phyloP scores from a whole-genome alignment of 2,888 invertebrate species.

The Clitarchus hookeri region DNA sequence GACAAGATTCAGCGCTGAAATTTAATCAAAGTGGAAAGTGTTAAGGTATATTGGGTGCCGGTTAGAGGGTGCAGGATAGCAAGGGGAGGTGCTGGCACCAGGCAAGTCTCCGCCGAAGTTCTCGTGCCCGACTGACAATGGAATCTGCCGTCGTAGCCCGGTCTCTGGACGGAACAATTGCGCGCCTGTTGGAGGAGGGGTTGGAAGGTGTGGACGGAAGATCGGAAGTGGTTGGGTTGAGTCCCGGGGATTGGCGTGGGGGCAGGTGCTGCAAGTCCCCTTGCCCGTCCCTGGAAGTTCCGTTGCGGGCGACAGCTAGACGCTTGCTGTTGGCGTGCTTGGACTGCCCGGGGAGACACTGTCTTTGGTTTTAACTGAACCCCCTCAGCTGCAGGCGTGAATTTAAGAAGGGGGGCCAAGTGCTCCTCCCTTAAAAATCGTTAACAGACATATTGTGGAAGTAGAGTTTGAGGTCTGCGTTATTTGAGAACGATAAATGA shows the following conservation, averaged over 20 bases:
- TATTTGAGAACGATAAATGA: too few relatives aligned
- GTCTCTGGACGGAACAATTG: slow-evolving; percentile 6
- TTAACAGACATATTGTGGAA: too few relatives aligned
- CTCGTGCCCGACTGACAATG: slow-evolving; percentile 1
- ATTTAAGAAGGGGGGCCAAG: too few relatives aligned
- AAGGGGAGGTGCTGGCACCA: not conserved
- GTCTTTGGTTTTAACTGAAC: too few relatives aligned
- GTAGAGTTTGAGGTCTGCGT: too few relatives aligned
- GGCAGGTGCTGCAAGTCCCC: not conserved
- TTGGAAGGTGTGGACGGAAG: too few relatives aligned
- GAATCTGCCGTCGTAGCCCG: not conserved
- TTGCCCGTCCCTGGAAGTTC: not conserved
- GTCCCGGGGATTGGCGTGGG: not conserved
- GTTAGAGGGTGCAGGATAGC: not conserved
- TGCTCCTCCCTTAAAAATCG: too few relatives aligned
- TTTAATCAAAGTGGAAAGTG: slow-evolving; percentile 27
- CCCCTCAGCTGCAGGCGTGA: too few relatives aligned
- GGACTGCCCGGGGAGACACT: too few relatives aligned
- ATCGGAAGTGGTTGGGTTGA: too few relatives aligned
- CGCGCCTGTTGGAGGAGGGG: not conserved
- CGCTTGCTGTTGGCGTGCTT: too few relatives aligned
- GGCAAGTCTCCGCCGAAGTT: not conserved
- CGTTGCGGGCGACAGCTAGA: not conserved
- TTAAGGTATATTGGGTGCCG: slow-evolving; percentile 25
- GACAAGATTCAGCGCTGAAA: slow-evolving; percentile 24